Evolutionary conservation across 2,888 invertebrate species (phyloP).

Genomic region (Entomobrya proxima): DNA sequence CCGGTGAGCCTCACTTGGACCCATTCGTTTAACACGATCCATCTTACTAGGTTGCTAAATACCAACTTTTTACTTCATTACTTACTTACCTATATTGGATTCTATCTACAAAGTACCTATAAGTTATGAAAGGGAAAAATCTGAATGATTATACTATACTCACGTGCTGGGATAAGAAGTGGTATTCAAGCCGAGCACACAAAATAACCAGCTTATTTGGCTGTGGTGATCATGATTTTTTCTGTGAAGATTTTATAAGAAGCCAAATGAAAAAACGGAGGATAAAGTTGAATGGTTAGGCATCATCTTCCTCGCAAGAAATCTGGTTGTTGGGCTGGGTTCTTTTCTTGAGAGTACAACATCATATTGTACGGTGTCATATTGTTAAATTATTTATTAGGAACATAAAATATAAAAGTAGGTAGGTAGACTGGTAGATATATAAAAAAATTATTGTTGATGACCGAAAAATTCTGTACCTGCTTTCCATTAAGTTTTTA

Average conservation of each 20-base stretch:
- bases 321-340: constrained; percentile 27
- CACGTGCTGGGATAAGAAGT: constrained; percentile 29
- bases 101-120: neutral
- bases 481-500: no score
- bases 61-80: neutral
- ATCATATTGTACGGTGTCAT: neutral
- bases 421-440: no score
- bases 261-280: constrained; percentile 26
- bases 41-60: no score
- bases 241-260: constrained; percentile 44
- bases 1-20: neutral
- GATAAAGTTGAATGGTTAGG: neutral
- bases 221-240: constrained; percentile 8
- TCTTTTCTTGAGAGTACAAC: neutral
- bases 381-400: neutral
- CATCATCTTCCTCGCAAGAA: neutral
- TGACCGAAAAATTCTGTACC: neutral
- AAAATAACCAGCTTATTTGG: constrained; percentile 25
- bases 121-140: neutral
- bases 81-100: constrained; percentile 2
- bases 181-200: neutral
- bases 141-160: neutral
- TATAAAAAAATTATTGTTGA: neutral
- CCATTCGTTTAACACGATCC: neutral
- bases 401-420: neutral